Evolutionary conservation across 1,140 invertebrate species (phyloP), one percentile per base, ranked within the genome.

Genomic region (Saccostrea glomerata): DNA sequence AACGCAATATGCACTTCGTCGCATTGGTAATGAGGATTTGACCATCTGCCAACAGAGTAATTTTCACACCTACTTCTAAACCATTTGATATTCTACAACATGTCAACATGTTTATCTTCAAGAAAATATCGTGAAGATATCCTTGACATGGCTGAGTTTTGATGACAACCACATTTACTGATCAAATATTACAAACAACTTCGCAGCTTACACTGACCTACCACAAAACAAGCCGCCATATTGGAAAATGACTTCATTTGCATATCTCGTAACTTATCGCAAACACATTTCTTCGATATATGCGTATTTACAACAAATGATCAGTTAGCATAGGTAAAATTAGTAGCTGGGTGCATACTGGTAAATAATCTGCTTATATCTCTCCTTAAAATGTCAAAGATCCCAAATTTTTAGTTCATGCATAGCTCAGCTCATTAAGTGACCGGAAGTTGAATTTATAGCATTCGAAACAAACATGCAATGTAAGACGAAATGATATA

Each of bases 221-320:
- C 70, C 70, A 77, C 70, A 77, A 77, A 77, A 77, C 70, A 77
- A 77, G 70, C 70, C 70, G 70, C 70, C 70, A 77, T 77, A 36
- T 77, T 77, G 70, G 70, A 77, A 63, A 77, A 40, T 77, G 70
- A 30, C 70, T 30, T 77, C 70, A 77, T 77, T 77, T 77, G 70
- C 70, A 77, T 77, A 77, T 77, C 70, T 30, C 70, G 70, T 77
- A 77, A 40, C 70, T 77, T 30, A 77, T 30, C 17, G 58, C 58
- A 63, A 17, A 63, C 17, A n/a, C 17, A 20, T 20, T 63, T 63
- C 58, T 17, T 63, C 58, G 58, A 63, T 6, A 6, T 0, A 17
- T n/a, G 58, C n/a, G 17, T 63, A n/a, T 63, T 63, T 63, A 7
- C 58, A 63, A 63, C n/a, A 63, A 63, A 20, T 63, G 58, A 63